Conservation (phyloP, 2,113 vertebrate genomes). For the Ceyx margarethae region DNA sequence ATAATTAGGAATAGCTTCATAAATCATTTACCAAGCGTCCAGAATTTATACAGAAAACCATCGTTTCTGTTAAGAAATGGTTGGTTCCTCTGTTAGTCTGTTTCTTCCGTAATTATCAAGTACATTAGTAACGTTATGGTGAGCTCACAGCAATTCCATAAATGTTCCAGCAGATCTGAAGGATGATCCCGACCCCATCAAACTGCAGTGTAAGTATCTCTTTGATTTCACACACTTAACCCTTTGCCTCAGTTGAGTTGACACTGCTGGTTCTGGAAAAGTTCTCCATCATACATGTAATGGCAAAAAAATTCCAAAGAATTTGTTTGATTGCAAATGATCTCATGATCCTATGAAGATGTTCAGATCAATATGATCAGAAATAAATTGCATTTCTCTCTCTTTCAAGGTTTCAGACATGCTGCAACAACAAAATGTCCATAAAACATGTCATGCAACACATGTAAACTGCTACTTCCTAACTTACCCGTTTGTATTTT, state of each 20-base stretch:
- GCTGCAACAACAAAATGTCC: background rate
- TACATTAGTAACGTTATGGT: background rate
- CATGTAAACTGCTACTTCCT: background rate
- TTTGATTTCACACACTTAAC: background rate
- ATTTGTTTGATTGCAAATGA: background rate
- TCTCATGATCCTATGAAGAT: background rate
- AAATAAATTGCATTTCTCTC: background rate
- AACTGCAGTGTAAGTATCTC: background rate
- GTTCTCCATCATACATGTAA: background rate
- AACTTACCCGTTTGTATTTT: background rate
- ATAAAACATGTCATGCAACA: background rate
- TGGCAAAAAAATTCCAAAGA: background rate
- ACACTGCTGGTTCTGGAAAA: background rate
- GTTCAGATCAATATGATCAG: background rate
- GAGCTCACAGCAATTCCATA: background rate
- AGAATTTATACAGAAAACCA: background rate
- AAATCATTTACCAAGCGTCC: background rate
- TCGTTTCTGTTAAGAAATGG: background rate
- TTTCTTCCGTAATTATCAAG: background rate
- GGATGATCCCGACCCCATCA: background rate
- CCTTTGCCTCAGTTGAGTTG: background rate
- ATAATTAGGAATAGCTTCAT: background rate
- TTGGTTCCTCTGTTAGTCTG: background rate
- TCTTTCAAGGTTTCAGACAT: background rate
- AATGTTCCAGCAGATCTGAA: background rate